These are phyloP conservation scores for Pangasius macronema DNA, from an alignment of 2,797 vertebrate species.

Conservation along the genomic window DNA sequence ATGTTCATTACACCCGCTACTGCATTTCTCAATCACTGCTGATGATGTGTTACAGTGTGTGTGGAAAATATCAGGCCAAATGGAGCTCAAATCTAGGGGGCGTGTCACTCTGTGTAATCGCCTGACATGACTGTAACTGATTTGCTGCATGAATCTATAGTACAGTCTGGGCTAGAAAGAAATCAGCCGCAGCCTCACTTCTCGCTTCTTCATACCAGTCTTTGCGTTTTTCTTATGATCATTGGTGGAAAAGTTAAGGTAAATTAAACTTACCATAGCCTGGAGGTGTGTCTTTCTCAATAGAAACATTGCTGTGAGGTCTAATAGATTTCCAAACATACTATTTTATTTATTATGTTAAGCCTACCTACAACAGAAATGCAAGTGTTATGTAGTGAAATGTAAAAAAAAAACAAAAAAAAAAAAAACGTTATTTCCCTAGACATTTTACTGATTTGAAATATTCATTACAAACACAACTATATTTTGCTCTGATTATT, in stretches of 20 bases:
- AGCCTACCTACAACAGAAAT: neutral
- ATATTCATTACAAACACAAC: constrained; percentile 15
- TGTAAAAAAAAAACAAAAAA: neutral
- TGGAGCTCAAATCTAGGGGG: neutral
- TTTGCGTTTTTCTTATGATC: neutral
- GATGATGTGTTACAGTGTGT: no score
- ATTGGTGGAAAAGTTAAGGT: neutral
- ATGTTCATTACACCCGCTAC: no score
- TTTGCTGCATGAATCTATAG: neutral
- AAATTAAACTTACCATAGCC: neutral
- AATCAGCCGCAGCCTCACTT: neutral
- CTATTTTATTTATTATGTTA: neutral
- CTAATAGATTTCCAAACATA: neutral
- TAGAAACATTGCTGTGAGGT: neutral
- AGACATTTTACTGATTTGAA: constrained; percentile 9
- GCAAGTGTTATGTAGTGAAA: neutral
- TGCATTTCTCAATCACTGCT: no score
- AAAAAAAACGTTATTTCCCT: neutral
- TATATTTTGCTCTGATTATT: constrained; percentile 24
- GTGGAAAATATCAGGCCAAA: no score
- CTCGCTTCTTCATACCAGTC: neutral
- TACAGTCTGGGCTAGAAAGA: neutral
- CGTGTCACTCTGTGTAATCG: neutral
- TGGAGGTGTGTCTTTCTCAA: neutral
- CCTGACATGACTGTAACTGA: neutral